Conservation (phyloP, 1,140 invertebrate genomes). For the Panagrolaimus sp. region DNA sequence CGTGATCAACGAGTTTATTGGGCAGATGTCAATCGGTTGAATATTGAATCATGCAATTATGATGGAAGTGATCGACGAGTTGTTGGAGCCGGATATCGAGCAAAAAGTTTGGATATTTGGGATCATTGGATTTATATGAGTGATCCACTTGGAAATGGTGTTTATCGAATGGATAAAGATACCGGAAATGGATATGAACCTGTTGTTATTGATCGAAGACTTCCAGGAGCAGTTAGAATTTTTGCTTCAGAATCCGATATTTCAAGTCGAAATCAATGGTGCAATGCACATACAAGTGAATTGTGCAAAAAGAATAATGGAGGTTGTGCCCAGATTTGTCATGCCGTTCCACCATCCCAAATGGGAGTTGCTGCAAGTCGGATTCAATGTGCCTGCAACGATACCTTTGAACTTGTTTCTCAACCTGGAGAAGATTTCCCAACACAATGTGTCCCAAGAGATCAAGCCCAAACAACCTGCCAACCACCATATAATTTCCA, state of each 20-base stretch:
- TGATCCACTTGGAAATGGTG: conserved; percentile 75
- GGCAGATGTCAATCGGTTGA: conserved; percentile 87
- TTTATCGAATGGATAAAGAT: conserved; percentile 91
- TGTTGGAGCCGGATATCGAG: conserved; percentile 59
- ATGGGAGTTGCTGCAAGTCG: conserved; percentile 38
- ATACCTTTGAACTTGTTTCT: conserved; percentile 83
- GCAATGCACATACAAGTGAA: conserved; percentile 66
- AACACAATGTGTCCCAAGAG: conserved; percentile 63
- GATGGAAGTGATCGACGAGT: conserved; percentile 72
- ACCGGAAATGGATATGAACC: conserved; percentile 89
- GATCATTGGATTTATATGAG: conserved; percentile 87
- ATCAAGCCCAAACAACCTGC: conserved; percentile 70
- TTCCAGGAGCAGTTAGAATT: conserved; percentile 76
- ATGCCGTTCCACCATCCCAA: conserved; percentile 68
- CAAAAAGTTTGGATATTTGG: conserved; percentile 57
- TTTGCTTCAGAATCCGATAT: conserved; percentile 54
- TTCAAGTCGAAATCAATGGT: conserved; percentile 49
- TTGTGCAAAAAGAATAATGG: conserved; percentile 86
- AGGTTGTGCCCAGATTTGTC: conserved; percentile 88
- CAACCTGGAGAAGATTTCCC: conserved; percentile 63
- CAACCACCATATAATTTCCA: conserved; percentile 58
- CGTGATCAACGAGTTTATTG: conserved; percentile 90
- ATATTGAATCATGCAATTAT: conserved; percentile 85
- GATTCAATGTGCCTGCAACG: conserved; percentile 55
- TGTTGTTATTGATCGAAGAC: conserved; percentile 69